These are phyloP conservation scores for Punctoribates punctum DNA, from an alignment of 2,888 invertebrate genomes.

Conservation along the genomic window DNA sequence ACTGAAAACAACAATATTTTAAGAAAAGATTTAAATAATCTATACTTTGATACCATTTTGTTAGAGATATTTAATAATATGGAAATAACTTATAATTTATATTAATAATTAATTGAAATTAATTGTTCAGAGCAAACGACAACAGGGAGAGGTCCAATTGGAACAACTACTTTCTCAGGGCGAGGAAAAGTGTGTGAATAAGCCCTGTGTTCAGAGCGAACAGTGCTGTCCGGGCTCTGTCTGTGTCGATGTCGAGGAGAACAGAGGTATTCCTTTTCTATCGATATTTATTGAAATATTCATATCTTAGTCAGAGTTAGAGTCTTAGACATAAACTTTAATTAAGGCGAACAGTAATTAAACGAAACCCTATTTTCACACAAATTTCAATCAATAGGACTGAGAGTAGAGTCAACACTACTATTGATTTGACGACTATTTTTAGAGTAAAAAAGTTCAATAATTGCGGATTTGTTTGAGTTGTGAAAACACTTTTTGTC, in stretches of 20 bases:
- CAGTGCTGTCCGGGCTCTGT: slow-evolving; percentile 78
- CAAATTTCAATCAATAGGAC: too few relatives aligned
- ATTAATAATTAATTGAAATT: neutral
- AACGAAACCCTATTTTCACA: neutral
- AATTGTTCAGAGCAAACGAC: slow-evolving; percentile 30
- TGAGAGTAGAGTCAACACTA: too few relatives aligned
- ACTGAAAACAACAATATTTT: too few relatives aligned
- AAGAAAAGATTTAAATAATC: too few relatives aligned
- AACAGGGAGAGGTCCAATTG: slow-evolving; percentile 51
- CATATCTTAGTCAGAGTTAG: neutral
- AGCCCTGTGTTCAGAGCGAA: slow-evolving; percentile 69
- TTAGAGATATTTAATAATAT: too few relatives aligned
- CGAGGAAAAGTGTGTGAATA: slow-evolving; percentile 71
- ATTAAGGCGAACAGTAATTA: neutral
- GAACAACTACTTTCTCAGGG: slow-evolving; percentile 55
- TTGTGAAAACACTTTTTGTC: too few relatives aligned
- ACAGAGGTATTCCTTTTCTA: neutral
- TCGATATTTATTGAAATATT: neutral
- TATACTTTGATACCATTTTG: too few relatives aligned
- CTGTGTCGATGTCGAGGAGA: slow-evolving; percentile 63
- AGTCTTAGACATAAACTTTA: neutral
- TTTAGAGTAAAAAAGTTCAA: too few relatives aligned
- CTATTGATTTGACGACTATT: too few relatives aligned
- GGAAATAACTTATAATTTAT: neutral
- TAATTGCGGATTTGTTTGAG: too few relatives aligned